Evolutionary conservation across 2,113 vertebrate genomes (phyloP).

Genomic region (Marmota monax): DNA sequence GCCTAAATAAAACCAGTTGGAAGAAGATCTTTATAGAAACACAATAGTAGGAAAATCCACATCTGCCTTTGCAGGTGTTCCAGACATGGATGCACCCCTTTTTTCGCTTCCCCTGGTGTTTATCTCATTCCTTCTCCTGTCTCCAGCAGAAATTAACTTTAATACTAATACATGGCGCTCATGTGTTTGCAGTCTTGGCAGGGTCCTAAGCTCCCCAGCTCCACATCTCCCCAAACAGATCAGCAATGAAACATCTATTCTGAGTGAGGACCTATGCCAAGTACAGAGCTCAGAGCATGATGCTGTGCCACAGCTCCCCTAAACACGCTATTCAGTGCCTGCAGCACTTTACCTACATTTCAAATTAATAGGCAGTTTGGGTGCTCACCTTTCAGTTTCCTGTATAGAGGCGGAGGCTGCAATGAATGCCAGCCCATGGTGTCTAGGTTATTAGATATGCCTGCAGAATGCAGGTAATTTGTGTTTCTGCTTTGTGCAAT

Average conservation of each 20-base stretch:
- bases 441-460: constrained; percentile 79
- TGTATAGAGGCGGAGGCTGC: constrained; percentile 5
- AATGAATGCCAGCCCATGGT: constrained; percentile 62
- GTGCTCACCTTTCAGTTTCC: constrained; percentile 53
- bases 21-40: neutral
- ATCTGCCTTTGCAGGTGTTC: neutral
- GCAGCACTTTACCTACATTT: constrained; percentile 26
- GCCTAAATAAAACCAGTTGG: constrained; percentile 49
- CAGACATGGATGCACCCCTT: neutral
- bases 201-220: neutral
- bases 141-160: neutral
- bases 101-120: neutral
- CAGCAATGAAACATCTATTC: too few species aligned
- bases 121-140: neutral
- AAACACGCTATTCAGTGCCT: neutral
- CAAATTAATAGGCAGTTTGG: constrained; percentile 66
- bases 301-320: neutral
- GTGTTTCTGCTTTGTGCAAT: constrained; percentile 83
- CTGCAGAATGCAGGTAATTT: constrained; percentile 85
- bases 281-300: neutral
- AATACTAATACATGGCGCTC: neutral
- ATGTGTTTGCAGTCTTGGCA: neutral
- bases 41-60: neutral
- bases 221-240: neutral
- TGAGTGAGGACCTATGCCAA: rapidly evolving